phyloP scores from a whole-genome alignment of 2,888 invertebrate species.

The Glaucopsyche alexis region DNA sequence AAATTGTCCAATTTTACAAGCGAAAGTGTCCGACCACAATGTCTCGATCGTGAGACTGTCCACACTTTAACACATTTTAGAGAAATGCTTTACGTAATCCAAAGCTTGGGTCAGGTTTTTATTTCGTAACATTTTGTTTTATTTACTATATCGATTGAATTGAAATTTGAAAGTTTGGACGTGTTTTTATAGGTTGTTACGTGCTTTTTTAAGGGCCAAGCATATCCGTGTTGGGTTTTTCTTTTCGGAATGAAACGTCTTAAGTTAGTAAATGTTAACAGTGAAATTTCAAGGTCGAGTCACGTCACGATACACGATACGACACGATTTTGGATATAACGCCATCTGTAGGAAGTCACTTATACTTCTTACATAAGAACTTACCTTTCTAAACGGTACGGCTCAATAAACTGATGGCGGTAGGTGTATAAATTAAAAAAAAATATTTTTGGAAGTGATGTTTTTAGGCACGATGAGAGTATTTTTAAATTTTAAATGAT shows the following conservation, averaged over 20 bases:
- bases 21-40: slow-evolving; percentile 58
- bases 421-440: too few relatives aligned
- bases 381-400: too few relatives aligned
- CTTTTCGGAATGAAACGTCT: neutral
- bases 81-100: slow-evolving; percentile 70
- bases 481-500: too few relatives aligned
- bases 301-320: too few relatives aligned
- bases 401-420: too few relatives aligned
- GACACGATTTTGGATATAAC: too few relatives aligned
- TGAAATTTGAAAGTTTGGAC: slow-evolving; percentile 25
- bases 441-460: too few relatives aligned
- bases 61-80: slow-evolving; percentile 53
- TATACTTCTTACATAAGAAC: too few relatives aligned
- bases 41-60: slow-evolving; percentile 57
- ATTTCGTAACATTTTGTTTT: slow-evolving; percentile 25
- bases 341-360: too few relatives aligned
- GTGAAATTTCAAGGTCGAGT: too few relatives aligned
- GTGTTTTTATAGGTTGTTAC: slow-evolving; percentile 9
- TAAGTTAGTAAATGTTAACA: too few relatives aligned
- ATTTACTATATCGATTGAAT: slow-evolving; percentile 17
- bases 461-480: too few relatives aligned
- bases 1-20: slow-evolving; percentile 40
- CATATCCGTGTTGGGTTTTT: neutral
- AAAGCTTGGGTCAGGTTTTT: slow-evolving; percentile 16
- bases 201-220: neutral